Evolutionary conservation across 2,113 vertebrate species (phyloP).

Genomic region (Rallus limicola): DNA sequence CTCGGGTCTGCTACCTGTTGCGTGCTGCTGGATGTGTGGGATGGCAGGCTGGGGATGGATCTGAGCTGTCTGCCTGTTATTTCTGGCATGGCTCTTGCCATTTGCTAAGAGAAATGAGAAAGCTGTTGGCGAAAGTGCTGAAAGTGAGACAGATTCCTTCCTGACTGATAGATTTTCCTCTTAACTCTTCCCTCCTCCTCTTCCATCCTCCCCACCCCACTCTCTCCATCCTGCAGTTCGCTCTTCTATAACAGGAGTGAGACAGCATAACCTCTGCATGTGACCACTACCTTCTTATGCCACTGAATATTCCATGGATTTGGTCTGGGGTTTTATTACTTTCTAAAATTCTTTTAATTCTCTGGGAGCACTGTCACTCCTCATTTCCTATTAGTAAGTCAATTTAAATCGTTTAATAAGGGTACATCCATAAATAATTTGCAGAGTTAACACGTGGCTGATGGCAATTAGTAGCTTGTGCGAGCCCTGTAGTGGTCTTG

Average conservation of each 20-base stretch:
- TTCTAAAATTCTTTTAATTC: neutral
- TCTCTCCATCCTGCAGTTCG: neutral
- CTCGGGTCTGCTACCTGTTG: neutral
- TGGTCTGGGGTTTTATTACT: neutral
- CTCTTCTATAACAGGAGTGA: neutral
- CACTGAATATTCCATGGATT: neutral
- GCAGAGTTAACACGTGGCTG: neutral
- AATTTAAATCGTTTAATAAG: neutral
- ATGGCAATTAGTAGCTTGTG: neutral
- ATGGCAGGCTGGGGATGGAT: neutral
- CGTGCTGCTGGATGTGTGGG: rapidly evolving
- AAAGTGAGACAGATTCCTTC: neutral
- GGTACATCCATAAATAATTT: neutral
- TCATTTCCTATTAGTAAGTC: neutral
- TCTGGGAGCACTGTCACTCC: neutral
- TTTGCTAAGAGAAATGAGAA: neutral
- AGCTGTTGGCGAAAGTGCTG: neutral
- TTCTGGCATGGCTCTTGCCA: neutral
- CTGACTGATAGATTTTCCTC: neutral
- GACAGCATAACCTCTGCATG: rapidly evolving
- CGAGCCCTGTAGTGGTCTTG: neutral
- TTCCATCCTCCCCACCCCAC: neutral
- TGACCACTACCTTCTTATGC: neutral
- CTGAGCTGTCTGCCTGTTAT: neutral
- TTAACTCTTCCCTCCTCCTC: neutral